These are phyloP conservation scores for Ondatra zibethicus DNA, from an alignment of 2,113 vertebrate species.

Conservation along the genomic window DNA sequence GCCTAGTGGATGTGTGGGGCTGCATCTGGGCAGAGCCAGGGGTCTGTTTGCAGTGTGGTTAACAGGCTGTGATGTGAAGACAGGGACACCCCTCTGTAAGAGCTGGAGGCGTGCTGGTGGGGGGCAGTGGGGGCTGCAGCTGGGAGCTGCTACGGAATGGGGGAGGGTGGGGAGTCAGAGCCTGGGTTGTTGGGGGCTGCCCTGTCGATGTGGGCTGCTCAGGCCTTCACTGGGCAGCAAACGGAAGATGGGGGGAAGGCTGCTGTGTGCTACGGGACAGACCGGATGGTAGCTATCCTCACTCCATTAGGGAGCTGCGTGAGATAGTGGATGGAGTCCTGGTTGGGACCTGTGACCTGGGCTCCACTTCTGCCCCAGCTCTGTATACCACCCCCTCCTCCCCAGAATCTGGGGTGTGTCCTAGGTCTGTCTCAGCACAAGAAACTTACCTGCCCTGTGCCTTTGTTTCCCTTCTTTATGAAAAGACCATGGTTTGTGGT, in stretches of 20 bases:
- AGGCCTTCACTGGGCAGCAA: background rate
- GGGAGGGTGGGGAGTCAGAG: background rate
- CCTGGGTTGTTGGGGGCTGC: background rate
- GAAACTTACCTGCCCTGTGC: background rate
- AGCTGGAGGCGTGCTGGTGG: background rate
- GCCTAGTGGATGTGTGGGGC: background rate
- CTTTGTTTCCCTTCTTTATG: background rate
- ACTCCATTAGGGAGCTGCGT: background rate
- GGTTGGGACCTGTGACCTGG: background rate
- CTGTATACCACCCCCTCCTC: background rate
- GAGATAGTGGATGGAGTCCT: background rate
- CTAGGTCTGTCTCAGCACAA: background rate
- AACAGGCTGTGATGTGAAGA: background rate
- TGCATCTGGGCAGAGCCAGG: constrained; percentile 11
- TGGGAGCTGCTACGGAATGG: background rate
- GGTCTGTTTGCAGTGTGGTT: background rate
- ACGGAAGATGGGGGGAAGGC: background rate
- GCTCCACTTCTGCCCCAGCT: background rate
- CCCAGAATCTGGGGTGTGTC: background rate
- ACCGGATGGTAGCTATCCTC: too few relatives aligned
- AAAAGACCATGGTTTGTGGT: background rate
- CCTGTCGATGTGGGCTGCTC: background rate
- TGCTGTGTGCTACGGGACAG: background rate
- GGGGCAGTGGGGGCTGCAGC: background rate
- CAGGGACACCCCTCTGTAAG: background rate